phyloP scores from a whole-genome alignment of 2,888 invertebrate genomes.

The Habrosyne pyritoides region DNA sequence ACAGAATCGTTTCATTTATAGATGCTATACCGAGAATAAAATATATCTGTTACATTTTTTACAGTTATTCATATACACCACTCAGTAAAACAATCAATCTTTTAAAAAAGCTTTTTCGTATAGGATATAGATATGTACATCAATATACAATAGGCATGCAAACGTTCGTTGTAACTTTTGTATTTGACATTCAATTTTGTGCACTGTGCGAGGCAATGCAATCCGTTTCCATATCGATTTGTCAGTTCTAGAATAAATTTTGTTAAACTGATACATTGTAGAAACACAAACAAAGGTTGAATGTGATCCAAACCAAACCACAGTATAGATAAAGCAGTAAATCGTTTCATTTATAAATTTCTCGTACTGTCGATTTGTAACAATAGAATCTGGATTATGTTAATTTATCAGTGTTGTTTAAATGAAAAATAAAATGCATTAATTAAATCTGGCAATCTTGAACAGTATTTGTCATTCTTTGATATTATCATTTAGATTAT shows the following conservation, averaged over 20 bases:
- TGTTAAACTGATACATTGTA: conserved; percentile 30
- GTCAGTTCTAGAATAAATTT: conserved; percentile 27
- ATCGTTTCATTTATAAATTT: neutral
- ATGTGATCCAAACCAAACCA: conserved; percentile 17
- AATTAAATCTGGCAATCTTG: too few relatives aligned
- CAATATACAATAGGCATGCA: neutral
- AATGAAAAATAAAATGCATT: too few relatives aligned
- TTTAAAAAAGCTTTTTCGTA: neutral
- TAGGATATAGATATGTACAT: neutral
- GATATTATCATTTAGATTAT: too few relatives aligned
- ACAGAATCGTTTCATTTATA: too few relatives aligned
- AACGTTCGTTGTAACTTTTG: conserved; percentile 19
- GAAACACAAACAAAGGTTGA: conserved; percentile 31
- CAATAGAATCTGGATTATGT: too few relatives aligned
- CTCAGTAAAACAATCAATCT: neutral
- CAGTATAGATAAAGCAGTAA: neutral
- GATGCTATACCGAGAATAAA: too few relatives aligned
- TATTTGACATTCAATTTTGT: conserved; percentile 35
- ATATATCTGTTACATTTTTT: neutral
- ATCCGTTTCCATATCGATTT: conserved; percentile 20
- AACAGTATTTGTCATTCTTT: too few relatives aligned
- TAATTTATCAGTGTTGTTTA: too few relatives aligned
- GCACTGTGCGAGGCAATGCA: conserved; percentile 21
- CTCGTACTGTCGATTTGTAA: too few relatives aligned
- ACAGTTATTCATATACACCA: neutral